phyloP scores from a whole-genome alignment of 2,888 invertebrate species.

The Agrilus cyanescens region DNA sequence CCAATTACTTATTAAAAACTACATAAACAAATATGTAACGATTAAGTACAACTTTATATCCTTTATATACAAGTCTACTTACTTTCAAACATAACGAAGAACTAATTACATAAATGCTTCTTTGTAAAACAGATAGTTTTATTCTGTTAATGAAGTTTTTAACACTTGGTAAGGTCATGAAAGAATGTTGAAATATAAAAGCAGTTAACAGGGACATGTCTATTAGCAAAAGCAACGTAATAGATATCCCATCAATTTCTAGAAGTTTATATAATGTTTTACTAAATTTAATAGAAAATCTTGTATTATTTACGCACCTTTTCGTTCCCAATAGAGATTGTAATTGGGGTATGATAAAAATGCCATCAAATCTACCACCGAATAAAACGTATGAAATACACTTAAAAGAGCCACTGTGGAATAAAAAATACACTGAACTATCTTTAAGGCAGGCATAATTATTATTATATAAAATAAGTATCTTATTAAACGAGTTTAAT shows the following conservation, averaged over 20 bases:
- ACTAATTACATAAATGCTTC: slow-evolving; percentile 39
- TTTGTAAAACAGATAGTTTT: slow-evolving; percentile 34
- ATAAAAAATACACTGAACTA: too few relatives aligned
- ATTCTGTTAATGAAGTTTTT: slow-evolving; percentile 36
- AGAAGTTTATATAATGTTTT: slow-evolving; percentile 9
- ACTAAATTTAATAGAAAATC: slow-evolving; percentile 1
- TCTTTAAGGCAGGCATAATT: slow-evolving; percentile 33
- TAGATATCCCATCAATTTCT: slow-evolving; percentile 32
- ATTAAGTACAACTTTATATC: slow-evolving; percentile 2
- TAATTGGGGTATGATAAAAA: slow-evolving; percentile 41
- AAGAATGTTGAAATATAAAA: slow-evolving; percentile 47
- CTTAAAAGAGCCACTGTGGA: too few relatives aligned
- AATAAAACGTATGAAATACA: slow-evolving; percentile 33
- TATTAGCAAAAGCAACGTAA: slow-evolving; percentile 33
- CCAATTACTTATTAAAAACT: slow-evolving; percentile 44
- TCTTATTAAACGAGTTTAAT: slow-evolving; percentile 15
- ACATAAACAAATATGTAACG: slow-evolving; percentile 20
- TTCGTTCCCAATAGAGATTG: not conserved
- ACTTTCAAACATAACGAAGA: slow-evolving; percentile 39
- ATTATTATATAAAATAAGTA: slow-evolving; percentile 27
- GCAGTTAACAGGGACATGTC: slow-evolving; percentile 38
- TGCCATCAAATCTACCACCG: slow-evolving; percentile 40
- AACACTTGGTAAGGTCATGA: slow-evolving; percentile 38
- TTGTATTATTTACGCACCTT: slow-evolving; percentile 6
- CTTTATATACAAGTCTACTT: slow-evolving; percentile 15